phyloP scores from a whole-genome alignment of 2,888 invertebrate species.

The Parnassius orleans region DNA sequence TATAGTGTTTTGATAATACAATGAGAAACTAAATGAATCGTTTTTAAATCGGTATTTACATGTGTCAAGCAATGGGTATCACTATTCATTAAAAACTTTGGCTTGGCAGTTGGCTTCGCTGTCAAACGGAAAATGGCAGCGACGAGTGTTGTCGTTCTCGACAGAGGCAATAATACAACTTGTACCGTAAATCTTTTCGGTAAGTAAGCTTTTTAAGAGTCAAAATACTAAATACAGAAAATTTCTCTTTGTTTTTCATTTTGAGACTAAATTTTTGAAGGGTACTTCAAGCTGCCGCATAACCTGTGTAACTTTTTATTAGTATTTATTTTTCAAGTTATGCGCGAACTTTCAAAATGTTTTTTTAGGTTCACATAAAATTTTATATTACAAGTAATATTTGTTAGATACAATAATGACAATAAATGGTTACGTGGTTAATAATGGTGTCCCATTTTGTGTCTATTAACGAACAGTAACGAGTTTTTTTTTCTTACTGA shows the following conservation, averaged over 20 bases:
- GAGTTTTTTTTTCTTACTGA: constrained; percentile 64
- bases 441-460: constrained; percentile 13
- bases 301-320: constrained; percentile 57
- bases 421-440: constrained; percentile 39
- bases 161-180: constrained; percentile 97
- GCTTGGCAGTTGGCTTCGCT: constrained; percentile 68
- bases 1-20: neutral
- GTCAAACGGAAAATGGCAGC: constrained; percentile 86
- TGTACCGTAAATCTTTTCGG: constrained; percentile 98
- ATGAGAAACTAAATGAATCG: neutral
- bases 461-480: constrained; percentile 42
- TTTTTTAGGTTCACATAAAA: constrained; percentile 28
- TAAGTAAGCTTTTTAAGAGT: constrained; percentile 72
- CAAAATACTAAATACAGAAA: constrained; percentile 19
- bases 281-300: constrained; percentile 42
- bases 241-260: neutral
- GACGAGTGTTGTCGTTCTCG: constrained; percentile 96
- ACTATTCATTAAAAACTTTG: constrained; percentile 34
- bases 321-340: constrained; percentile 54
- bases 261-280: constrained; percentile 10
- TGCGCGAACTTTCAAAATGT: constrained; percentile 72
- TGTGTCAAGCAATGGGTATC: constrained; percentile 15
- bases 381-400: constrained; percentile 27
- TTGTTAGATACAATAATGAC: constrained; percentile 38
- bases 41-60: no score